Evolutionary conservation across 2,113 vertebrate species (phyloP), one percentile per base, ranked within the genome.

Genomic region (Gambusia affinis): DNA sequence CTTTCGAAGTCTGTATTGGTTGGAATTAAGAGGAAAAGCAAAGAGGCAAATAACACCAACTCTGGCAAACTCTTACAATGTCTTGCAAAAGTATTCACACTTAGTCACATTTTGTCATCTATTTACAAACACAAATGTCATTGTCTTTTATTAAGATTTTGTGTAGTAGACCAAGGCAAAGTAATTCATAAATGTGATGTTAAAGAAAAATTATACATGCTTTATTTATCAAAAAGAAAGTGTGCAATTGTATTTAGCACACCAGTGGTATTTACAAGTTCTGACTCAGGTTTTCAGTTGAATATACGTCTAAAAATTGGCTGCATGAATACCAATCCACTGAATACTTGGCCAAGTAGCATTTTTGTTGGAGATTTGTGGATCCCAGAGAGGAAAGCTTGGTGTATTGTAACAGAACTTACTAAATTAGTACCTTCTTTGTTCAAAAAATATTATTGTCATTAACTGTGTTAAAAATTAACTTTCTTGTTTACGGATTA

Each of bases 1-100:
- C 83, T 90, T 84, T 94, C 93, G 80, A 90, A 89, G 86, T 94
- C 94, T 94, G 75, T 24, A 71, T 39, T 71, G 67, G 68, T 75
- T 37, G 28, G 24, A 30, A 66, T 31, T 10, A 22, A 44, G 69
- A 65, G 37, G 67, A 83, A 65, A 68, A 39, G 8, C 73, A 64
- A 35, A 27, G 22, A 15, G 84, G 61, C 28, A 82, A 77, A 64
- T 68, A 67, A 82, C 27, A 27, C 27, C 27, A 82, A 83, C 6
- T 66, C 33, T 24, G 2, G 5, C 1, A 24, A 54, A 15, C 22
- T 24, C 1, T 54, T 8, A 24, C 1, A 8, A 4, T 57, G 51
- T n/a, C 51, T 57, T 24, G 2, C 19, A 8, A n/a, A n/a, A 57
- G 8, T 10, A 57, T n/a, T 57, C 22, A 57, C 24, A 57, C 6